Base-by-base conservation (phyloP, 2,113 vertebrate genomes). In the Pelobates fuscus region DNA sequence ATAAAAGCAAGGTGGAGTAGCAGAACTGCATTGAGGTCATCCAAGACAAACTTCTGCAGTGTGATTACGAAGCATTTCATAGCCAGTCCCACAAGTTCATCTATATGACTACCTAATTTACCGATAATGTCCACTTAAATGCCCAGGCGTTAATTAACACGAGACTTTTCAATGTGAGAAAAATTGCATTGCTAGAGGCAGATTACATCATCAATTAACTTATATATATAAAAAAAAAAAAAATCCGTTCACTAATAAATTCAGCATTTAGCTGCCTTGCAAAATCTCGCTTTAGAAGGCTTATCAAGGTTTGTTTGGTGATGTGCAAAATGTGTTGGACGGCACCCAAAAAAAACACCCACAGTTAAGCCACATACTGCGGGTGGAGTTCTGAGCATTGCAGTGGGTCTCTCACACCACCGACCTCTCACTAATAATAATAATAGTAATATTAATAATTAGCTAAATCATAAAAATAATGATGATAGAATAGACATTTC, bases 221-320 rank as follows among this genome's bases (percentile, higher is more conserved):
- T n/a, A n/a, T n/a, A n/a, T n/a, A n/a, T n/a, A n/a, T n/a, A n/a
- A n/a, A n/a, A n/a, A n/a, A n/a, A n/a, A n/a, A n/a, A n/a, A n/a
- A n/a, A n/a, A n/a, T n/a, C n/a, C n/a, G n/a, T n/a, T n/a, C n/a
- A n/a, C n/a, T n/a, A n/a, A n/a, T n/a, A n/a, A n/a, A n/a, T n/a
- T n/a, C n/a, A n/a, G n/a, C n/a, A n/a, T 29, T 43, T 60, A 11
- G 72, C 66, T 75, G 72, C 63, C 58, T 75, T 59, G 63, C 72
- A 75, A 57, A 30, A 29, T 18, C n/a, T 8, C 43, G n/a, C 54
- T 41, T 67, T 66, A 26, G 58, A 24, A 60, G 57, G 54, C 18
- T 58, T 66, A 66, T 44, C 12, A 27, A 59, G 24, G 37, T 67
- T 49, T 58, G 32, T 58, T 60, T 15, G n/a, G 12, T 37, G 43